These are phyloP conservation scores for Hemichromis elongatus DNA, from an alignment of 2,113 vertebrate species.

Conservation along the genomic window DNA sequence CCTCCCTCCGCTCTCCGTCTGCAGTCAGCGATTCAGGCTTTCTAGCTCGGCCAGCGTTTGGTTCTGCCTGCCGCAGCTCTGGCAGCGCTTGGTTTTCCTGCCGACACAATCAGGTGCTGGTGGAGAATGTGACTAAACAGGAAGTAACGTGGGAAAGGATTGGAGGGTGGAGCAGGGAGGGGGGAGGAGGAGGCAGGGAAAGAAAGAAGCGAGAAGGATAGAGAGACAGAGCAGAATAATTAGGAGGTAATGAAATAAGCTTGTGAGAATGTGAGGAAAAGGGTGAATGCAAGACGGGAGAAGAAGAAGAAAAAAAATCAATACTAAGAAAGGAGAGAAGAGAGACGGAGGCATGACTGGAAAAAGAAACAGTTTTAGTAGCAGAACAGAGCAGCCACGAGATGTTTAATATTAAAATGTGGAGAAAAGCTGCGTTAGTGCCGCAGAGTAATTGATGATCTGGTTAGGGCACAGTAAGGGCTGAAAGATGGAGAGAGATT, in stretches of 20 bases:
- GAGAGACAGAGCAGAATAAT: background rate
- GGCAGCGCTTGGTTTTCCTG: constrained; percentile 58
- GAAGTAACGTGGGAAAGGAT: constrained; percentile 44
- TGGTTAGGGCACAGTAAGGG: background rate
- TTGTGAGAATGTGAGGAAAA: constrained; percentile 13
- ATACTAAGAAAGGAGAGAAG: background rate
- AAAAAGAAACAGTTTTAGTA: background rate
- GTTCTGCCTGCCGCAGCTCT: constrained; percentile 30
- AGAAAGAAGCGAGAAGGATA: background rate
- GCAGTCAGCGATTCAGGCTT: background rate
- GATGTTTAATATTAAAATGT: background rate
- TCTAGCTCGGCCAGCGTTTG: constrained; percentile 20
- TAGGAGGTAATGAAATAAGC: constrained; percentile 16
- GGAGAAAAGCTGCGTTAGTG: background rate
- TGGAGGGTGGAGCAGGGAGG: background rate
- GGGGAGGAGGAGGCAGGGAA: background rate
- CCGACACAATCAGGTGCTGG: constrained; percentile 47
- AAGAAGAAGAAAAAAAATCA: background rate
- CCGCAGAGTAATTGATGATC: background rate
- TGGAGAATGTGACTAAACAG: constrained; percentile 67
- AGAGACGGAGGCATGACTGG: background rate
- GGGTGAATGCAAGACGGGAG: background rate
- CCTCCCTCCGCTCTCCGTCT: background rate
- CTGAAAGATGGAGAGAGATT: background rate
- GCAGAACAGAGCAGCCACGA: background rate